Evolutionary conservation across 2,113 vertebrate genomes (phyloP), one percentile per base, ranked within the genome.

Genomic region (Zeus faber): DNA sequence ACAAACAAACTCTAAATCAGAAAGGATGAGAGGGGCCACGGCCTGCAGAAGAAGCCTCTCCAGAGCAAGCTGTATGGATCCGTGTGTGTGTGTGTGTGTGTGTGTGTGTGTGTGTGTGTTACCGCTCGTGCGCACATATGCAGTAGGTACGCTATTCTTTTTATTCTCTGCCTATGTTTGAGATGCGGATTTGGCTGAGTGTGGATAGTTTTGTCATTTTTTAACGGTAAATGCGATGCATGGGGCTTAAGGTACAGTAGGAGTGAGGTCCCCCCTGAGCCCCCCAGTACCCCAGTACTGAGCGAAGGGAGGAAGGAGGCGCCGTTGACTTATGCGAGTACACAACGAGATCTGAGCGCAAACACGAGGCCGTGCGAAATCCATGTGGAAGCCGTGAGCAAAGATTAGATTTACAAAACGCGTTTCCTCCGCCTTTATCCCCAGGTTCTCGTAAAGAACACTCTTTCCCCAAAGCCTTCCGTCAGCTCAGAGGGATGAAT

Each of bases 1-100:
- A 84, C 88, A 88, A 87, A 88, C 86, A 88, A 86, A 90, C 84
- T 86, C 83, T 81, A 86, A 87, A 84, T 84, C 82, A 86, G 73
- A 80, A 85, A 76, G 72, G 81, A 80, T 82, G 84, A 84, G 79
- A 80, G 79, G 64, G 86, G 79, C 72, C 85, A 75, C 44, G 80
- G 74, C 82, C 80, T 82, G 62, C 60, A 77, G 74, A 81, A 87
- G 85, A 62, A 84, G 83, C 72, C 76, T 67, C 54, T 51, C 26
- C 58, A 60, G 49, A 45, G 49, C 40, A 65, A 62, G 71, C 57
- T 43, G 44, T 24, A 46, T 55, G 54, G 52, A 49, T 43, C 7
- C 41, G 40, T 49, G 47, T 35, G 25, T 62, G 35, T 61, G 44
- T 35, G 18, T 35, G 20, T 47, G 55, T 63, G 48, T 52, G n/a